Conservation (phyloP, 2,797 vertebrate species). For the Rhabdomys pumilio region DNA sequence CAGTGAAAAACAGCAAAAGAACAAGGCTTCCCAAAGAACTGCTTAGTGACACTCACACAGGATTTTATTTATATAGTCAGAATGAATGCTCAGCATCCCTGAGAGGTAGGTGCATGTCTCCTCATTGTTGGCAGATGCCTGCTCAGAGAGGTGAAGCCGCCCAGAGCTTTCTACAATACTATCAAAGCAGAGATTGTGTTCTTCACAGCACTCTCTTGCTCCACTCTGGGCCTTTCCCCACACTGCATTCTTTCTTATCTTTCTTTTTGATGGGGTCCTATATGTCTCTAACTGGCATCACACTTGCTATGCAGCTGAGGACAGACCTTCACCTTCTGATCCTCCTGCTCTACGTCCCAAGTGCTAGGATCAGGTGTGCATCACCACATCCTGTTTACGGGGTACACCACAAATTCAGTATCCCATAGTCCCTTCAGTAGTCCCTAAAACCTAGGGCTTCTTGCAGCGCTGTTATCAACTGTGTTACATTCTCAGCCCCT, state of each 20-base stretch:
- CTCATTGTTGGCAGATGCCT: conserved; percentile 36
- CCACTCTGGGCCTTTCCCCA: background rate
- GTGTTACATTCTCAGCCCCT: background rate
- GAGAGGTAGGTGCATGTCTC: background rate
- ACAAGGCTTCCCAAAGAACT: background rate
- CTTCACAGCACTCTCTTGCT: background rate
- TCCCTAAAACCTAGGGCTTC: background rate
- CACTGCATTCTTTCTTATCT: background rate
- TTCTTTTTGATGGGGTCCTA: background rate
- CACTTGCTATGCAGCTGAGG: background rate
- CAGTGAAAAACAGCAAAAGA: conserved; percentile 10
- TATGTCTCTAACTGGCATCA: background rate
- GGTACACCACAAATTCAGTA: background rate
- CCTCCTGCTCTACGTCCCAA: background rate
- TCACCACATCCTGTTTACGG: background rate
- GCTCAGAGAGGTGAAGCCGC: conserved; percentile 41
- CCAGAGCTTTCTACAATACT: background rate
- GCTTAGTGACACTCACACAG: background rate
- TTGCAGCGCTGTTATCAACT: background rate
- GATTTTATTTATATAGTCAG: background rate
- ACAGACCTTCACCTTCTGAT: background rate
- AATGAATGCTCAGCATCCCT: background rate
- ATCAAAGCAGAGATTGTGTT: background rate
- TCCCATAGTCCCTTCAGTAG: no score
- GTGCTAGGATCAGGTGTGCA: background rate